These are phyloP conservation scores for Cyphotilapia sp. DNA, from an alignment of 2,113 vertebrate genomes.

Conservation along the genomic window DNA sequence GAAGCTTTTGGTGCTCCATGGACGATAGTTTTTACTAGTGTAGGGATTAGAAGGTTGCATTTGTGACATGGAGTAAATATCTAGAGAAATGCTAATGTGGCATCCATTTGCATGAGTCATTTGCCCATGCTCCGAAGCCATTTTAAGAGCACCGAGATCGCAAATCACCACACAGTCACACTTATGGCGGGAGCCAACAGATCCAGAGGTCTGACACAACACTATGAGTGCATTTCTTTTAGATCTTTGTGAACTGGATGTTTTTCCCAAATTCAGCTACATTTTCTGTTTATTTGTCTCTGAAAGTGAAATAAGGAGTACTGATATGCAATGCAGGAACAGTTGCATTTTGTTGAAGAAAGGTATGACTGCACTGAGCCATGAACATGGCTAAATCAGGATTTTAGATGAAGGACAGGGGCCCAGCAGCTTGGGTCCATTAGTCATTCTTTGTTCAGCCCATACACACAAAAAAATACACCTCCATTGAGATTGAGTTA, in stretches of 20 bases:
- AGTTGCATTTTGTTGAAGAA: neutral
- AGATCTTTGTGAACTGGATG: neutral
- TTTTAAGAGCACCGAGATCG: slow-evolving; percentile 47
- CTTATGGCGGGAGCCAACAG: slow-evolving; percentile 11
- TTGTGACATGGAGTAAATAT: slow-evolving; percentile 37
- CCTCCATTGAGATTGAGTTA: neutral
- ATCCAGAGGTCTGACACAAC: neutral
- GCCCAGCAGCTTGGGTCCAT: neutral
- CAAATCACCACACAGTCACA: slow-evolving; percentile 2
- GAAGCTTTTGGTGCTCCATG: neutral
- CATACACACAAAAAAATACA: neutral
- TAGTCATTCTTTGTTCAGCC: neutral
- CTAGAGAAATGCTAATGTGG: slow-evolving; percentile 49
- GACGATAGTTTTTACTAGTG: neutral
- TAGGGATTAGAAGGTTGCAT: neutral
- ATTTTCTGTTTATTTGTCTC: neutral
- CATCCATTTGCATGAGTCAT: slow-evolving; percentile 61
- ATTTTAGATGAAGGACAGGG: neutral
- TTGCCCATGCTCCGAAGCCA: slow-evolving; percentile 49
- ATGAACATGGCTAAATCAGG: neutral
- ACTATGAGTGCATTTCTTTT: neutral
- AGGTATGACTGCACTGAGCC: neutral
- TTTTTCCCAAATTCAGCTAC: neutral
- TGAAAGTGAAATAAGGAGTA: neutral
- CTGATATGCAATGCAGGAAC: neutral